Evolutionary conservation across 1,140 invertebrate genomes (phyloP), one percentile per base, ranked within the genome.

Genomic region (Lepidurus couesii): DNA sequence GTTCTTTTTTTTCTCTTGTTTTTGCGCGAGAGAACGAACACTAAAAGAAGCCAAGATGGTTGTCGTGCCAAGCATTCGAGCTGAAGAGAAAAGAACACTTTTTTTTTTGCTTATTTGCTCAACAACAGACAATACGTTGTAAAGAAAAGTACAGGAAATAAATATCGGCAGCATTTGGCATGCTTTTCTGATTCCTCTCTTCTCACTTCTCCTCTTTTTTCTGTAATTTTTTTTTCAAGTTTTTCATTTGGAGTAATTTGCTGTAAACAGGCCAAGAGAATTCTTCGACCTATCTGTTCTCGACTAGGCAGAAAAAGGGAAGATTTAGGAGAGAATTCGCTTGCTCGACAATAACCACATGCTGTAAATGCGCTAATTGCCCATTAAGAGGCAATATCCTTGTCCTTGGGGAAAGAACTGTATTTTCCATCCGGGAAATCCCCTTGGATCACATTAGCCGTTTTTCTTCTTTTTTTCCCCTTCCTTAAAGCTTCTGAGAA

Each of bases 301-400:
- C 53, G 53, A 65, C 53, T 13, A 13, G 53, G 53, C 53, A 21
- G 53, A 65, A 65, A 21, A 34, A 13, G 1, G 9, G n/a, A 65
- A 65, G 53, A 65, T 65, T 65, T n/a, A 65, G 53, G 21, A 3
- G 9, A 16, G 21, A 65, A n/a, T 65, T 21, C 13, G 53, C 53
- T 65, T 65, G 53, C n/a, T 65, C 21, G 53, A 65, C 53, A 65
- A 65, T 65, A n/a, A 16, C 53, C 53, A 65, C 53, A 21, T 65
- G 53, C 53, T 65, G 53, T 21, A 65, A 65, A 65, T 21, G 53
- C 9, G 53, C 53, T 65, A 65, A 65, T 65, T 65, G 53, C 6
- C 53, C 53, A 65, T 16, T 65, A 65, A 65, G 53, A 34, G 34
- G 34, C 34, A n/a, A 24, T 24, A 73, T n/a, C 24, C 74, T 75